Conservation (phyloP, 2,888 invertebrate genomes). For the Dasysyrphus tricinctus region DNA sequence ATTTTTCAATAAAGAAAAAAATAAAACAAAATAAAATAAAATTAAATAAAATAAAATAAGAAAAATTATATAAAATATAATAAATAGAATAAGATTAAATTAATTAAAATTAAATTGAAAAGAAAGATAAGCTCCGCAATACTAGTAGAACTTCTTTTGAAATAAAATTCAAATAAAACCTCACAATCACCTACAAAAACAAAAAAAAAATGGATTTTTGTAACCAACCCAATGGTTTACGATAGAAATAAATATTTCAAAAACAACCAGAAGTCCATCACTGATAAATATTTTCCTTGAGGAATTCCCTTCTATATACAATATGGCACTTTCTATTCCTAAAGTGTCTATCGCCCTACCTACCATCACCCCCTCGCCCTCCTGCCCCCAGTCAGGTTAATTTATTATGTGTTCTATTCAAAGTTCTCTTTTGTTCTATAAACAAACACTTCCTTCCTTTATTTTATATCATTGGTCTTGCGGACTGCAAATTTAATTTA, state of each 20-base stretch:
- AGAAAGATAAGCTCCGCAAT: too few species aligned
- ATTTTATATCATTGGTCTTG: constrained; percentile 23
- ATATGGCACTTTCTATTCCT: background rate
- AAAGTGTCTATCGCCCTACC: background rate
- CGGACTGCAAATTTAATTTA: constrained; percentile 48
- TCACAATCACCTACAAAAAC: too few species aligned
- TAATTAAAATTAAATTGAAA: too few species aligned
- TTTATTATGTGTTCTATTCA: constrained; percentile 25
- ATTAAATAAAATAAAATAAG: too few species aligned
- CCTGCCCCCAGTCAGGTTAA: background rate
- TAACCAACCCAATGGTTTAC: too few species aligned
- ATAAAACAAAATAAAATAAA: too few species aligned
- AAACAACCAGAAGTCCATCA: background rate
- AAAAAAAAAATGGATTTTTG: too few species aligned
- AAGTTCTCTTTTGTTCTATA: constrained; percentile 18
- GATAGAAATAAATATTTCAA: background rate
- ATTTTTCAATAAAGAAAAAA: too few species aligned
- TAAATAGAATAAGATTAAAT: too few species aligned
- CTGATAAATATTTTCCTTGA: background rate
- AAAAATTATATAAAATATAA: too few species aligned
- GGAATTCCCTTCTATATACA: background rate
- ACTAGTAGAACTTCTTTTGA: too few species aligned
- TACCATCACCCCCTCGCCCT: background rate
- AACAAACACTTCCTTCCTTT: constrained; percentile 36
- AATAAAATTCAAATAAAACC: too few species aligned